These are phyloP conservation scores for Planococcus citri DNA, from an alignment of 1,140 invertebrate genomes.

Conservation along the genomic window DNA sequence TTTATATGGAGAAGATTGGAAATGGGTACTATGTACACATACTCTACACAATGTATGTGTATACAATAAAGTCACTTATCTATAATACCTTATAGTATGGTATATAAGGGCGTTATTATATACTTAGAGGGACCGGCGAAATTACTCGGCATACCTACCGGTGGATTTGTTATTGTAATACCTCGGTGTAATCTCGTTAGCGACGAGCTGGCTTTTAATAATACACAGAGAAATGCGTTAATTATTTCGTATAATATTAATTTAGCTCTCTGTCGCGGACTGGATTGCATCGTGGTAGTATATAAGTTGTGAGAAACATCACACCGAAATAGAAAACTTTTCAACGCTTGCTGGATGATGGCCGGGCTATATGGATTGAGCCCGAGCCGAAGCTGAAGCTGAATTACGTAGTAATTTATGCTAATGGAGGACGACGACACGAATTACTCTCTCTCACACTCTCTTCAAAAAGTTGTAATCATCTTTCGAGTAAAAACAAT, in stretches of 20 bases:
- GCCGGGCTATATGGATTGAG: no score
- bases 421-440: background rate
- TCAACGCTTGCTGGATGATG: no score
- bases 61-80: background rate
- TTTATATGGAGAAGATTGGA: background rate
- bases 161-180: background rate
- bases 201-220: slow-evolving; percentile 1
- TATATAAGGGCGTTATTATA: background rate
- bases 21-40: background rate
- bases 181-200: background rate
- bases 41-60: no score
- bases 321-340: background rate
- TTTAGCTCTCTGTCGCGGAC: background rate
- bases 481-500: slow-evolving; percentile 3
- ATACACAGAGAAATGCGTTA: background rate
- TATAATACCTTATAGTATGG: no score
- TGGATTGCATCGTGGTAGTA: background rate
- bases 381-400: background rate
- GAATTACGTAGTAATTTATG: background rate
- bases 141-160: no score
- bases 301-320: background rate
- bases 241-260: background rate
- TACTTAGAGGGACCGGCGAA: no score
- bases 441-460: no score
- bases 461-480: background rate